A percentile compares a stretch with the other conserved stretches of the same genome.
These are phyloP conservation scores for Temnothorax nylanderi DNA, from an alignment of 1,140 invertebrate species.

Conservation along the genomic window DNA sequence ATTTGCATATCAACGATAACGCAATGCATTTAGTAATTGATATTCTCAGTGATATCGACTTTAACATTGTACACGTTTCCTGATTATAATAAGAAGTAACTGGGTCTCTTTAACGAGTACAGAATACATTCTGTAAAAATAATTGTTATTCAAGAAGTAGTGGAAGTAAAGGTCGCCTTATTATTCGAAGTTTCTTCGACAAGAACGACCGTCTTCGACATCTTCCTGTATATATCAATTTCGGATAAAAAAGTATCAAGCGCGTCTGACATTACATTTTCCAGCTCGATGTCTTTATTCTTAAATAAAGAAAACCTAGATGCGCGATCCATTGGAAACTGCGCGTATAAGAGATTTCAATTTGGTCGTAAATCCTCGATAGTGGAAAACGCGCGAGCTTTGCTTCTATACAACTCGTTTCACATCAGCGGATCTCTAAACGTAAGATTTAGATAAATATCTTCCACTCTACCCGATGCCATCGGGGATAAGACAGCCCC, in stretches of 20 bases:
- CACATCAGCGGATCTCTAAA: not conserved
- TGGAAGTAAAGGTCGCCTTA: not conserved
- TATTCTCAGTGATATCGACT: conserved; percentile 26
- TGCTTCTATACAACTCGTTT: not conserved
- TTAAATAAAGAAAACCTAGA: not conserved
- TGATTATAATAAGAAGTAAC: not conserved
- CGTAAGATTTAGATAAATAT: not conserved
- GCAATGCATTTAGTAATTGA: conserved; percentile 40
- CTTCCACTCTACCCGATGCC: not conserved
- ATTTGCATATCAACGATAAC: conserved; percentile 53
- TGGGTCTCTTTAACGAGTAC: not conserved
- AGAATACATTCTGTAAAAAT: not conserved
- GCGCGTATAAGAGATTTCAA: not conserved
- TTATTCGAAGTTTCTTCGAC: not conserved
- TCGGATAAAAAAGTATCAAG: not conserved
- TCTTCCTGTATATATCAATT: not conserved
- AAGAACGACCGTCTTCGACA: not conserved
- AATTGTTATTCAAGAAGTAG: not conserved
- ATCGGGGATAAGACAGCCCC: conserved; percentile 17
- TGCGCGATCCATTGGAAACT: not conserved
- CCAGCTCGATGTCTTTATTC: not conserved
- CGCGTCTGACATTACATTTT: not conserved
- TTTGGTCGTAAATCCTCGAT: not conserved
- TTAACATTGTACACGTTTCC: not conserved
- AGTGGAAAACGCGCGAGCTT: not conserved